phyloP scores from a whole-genome alignment of 2,888 invertebrate genomes.

The Stegophylla sp. region DNA sequence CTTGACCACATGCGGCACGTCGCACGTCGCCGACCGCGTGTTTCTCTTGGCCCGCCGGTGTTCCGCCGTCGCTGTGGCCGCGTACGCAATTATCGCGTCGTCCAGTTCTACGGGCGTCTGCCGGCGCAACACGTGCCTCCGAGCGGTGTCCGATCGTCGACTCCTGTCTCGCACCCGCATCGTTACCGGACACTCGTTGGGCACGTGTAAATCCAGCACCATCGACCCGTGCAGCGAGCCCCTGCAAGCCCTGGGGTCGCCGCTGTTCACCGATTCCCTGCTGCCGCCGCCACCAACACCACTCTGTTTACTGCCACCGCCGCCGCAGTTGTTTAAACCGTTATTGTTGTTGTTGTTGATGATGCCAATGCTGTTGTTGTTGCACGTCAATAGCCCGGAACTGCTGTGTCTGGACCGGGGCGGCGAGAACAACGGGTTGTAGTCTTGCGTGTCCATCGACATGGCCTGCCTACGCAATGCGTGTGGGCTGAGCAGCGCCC shows the following conservation, averaged over 20 bases:
- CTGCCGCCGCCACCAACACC: constrained; percentile 27
- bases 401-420: constrained; percentile 62
- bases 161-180: constrained; percentile 69
- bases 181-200: constrained; percentile 71
- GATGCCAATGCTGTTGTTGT: constrained; percentile 60
- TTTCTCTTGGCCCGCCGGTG: constrained; percentile 34
- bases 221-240: constrained; percentile 72
- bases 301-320: not conserved
- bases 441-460: constrained; percentile 75
- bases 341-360: constrained; percentile 60
- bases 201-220: constrained; percentile 77
- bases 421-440: constrained; percentile 62
- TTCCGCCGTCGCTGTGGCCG: constrained; percentile 34
- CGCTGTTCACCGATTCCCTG: constrained; percentile 59
- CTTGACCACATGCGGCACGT: constrained; percentile 43
- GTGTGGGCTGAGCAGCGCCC: constrained; percentile 69
- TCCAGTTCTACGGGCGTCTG: constrained; percentile 79
- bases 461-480: constrained; percentile 78
- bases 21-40: constrained; percentile 52
- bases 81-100: constrained; percentile 63
- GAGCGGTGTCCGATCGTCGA: constrained; percentile 74
- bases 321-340: not conserved
- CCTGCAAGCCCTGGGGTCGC: constrained; percentile 21
- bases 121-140: constrained; percentile 76
- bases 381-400: constrained; percentile 61